phyloP scores from a whole-genome alignment of 2,113 vertebrate genomes.

The Hystrix cristata region DNA sequence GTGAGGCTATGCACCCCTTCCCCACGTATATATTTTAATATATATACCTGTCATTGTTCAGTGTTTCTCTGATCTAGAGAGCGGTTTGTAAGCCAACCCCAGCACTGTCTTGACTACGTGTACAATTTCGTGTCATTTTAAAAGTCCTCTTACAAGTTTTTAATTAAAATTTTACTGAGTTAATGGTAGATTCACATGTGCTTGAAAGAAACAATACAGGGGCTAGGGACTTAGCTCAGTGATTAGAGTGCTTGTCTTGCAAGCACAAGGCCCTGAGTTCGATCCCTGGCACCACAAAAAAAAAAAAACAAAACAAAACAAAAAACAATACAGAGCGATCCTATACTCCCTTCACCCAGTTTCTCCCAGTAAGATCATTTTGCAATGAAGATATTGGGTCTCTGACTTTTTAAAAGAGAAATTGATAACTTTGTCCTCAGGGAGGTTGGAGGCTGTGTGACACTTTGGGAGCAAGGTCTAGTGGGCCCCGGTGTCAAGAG shows the following conservation, averaged over 20 bases:
- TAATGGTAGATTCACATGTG: not conserved
- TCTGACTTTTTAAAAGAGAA: slow-evolving; percentile 8
- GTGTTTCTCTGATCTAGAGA: not conserved
- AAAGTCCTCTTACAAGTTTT: not conserved
- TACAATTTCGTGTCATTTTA: not conserved
- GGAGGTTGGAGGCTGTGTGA: not conserved
- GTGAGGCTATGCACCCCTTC: too few species aligned
- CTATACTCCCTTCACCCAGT: not conserved
- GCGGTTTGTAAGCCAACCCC: not conserved
- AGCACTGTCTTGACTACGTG: not conserved
- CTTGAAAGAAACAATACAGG: not conserved
- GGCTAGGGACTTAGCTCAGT: too few species aligned
- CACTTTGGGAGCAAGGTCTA: not conserved
- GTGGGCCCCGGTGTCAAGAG: not conserved
- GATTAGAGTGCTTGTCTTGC: too few species aligned
- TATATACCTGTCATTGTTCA: not conserved
- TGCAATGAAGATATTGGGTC: not conserved
- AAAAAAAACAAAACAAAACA: too few species aligned
- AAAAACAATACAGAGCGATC: not conserved
- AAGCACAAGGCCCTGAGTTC: too few species aligned
- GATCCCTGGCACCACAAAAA: too few species aligned
- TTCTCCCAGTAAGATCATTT: not conserved
- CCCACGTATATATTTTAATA: not conserved
- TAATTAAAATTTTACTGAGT: not conserved
- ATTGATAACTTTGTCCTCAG: not conserved